Evolutionary conservation across 2,888 invertebrate species (phyloP).

Genomic region (Leptogaster cylindrica): DNA sequence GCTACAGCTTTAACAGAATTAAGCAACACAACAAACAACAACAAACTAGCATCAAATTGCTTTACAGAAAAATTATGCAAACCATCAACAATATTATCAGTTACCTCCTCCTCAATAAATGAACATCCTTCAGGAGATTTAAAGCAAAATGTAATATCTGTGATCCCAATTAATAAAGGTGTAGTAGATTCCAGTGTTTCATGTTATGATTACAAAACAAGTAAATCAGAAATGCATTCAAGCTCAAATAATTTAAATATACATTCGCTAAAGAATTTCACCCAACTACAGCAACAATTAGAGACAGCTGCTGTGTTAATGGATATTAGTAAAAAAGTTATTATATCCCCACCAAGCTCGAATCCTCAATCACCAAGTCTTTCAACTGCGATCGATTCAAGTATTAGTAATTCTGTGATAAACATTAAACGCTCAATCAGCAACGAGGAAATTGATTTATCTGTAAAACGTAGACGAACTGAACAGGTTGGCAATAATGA

Average conservation of each 20-base stretch:
- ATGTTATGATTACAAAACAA: constrained; percentile 15
- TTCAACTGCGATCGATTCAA: constrained; percentile 53
- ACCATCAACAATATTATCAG: constrained; percentile 53
- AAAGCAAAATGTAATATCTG: constrained; percentile 51
- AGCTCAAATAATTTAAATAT: constrained; percentile 32
- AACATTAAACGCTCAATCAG: constrained; percentile 55
- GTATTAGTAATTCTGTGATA: constrained; percentile 63
- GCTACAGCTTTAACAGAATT: constrained; percentile 61
- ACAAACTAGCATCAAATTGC: constrained; percentile 21
- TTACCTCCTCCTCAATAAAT: constrained; percentile 52
- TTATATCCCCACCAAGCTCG: constrained; percentile 61
- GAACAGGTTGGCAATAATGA: constrained; percentile 32
- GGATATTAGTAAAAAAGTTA: constrained; percentile 62
- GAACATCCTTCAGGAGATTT: constrained; percentile 50
- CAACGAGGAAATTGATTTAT: constrained; percentile 50
- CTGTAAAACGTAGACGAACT: constrained; percentile 44
- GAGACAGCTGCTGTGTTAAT: constrained; percentile 62
- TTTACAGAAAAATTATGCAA: constrained; percentile 31
- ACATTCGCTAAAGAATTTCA: constrained; percentile 51
- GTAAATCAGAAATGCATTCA: not conserved
- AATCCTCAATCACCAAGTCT: constrained; percentile 53
- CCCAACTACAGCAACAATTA: constrained; percentile 58
- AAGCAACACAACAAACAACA: constrained; percentile 56
- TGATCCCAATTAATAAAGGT: constrained; percentile 48
- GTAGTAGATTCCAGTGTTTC: not conserved